Evolutionary conservation across 2,797 vertebrate species (phyloP), one percentile per base, ranked within the genome.

Genomic region (Microcaecilia unicolor): DNA sequence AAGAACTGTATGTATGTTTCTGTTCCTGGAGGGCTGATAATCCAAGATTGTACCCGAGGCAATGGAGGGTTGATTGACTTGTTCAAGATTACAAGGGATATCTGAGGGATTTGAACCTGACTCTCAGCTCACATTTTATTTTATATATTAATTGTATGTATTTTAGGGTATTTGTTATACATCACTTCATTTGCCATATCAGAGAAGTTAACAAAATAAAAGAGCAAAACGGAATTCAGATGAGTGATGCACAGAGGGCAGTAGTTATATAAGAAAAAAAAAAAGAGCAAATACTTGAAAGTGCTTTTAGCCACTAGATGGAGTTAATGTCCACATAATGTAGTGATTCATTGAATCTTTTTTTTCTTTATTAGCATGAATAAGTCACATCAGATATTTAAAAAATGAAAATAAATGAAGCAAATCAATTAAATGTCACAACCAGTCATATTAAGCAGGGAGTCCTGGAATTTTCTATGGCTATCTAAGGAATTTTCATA

Each of bases 391-490:
- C 7, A 31, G 3, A 16, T 25, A n/a, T n/a, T 5, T 2, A 10
- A 6, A 16, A 9, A 23, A 31, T 5, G 6, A 37, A 10, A 30
- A 6, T 12, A 30, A 29, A 20, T 26, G n/a, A 23, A 8, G 24
- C 39, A 19, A 15, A 2, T 7, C 28, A 28, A 20, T 36, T 41
- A 3, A 5, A 9, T 6, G 10, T 2, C 12, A 37, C 38, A 13
- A 38, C 24, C 6, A 5, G 7, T 14, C 9, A 24, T 10, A 5
- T 28, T 25, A 10, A 12, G 15, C 3, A 9, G 5, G 30, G 25
- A 16, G 41, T 32, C 34, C 57, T 54, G 51, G 13, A 31, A 42
- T 34, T 37, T 10, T 14, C 15, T 12, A 14, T 36, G 9, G 33
- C 16, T 44, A 11, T 6, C 30, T 37, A n/a, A 31, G 20, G 8